Conservation (phyloP, 2,888 invertebrate genomes). For the Toxonevra muliebris region DNA sequence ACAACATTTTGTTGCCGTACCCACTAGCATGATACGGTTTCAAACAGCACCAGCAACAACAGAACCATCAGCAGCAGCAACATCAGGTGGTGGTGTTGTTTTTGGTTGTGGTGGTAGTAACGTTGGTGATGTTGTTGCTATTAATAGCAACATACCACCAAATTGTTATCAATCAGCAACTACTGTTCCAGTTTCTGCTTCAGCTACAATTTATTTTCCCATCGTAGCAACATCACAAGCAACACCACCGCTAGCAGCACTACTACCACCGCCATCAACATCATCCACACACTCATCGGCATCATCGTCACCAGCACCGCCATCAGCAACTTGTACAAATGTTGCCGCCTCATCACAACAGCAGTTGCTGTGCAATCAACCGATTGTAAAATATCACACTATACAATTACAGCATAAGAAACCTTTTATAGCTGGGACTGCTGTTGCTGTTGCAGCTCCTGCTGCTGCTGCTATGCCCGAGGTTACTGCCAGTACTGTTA, state of each 20-base stretch:
- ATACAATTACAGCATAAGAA: constrained; percentile 58
- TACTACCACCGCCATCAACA: constrained; percentile 23
- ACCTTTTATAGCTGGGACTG: constrained; percentile 29
- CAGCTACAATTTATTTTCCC: constrained; percentile 64
- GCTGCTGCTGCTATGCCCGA: too few species aligned
- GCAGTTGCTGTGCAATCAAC: constrained; percentile 51
- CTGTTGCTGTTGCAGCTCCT: constrained; percentile 39
- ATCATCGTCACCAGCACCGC: constrained; percentile 26
- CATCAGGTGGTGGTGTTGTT: constrained; percentile 38
- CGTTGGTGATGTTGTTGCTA: constrained; percentile 35
- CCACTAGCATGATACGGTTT: constrained; percentile 56
- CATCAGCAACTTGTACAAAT: constrained; percentile 19
- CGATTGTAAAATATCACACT: constrained; percentile 64
- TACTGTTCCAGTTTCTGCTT: constrained; percentile 44
- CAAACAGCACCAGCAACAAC: constrained; percentile 42
- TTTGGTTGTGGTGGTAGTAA: constrained; percentile 35
- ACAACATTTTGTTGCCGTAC: constrained; percentile 58
- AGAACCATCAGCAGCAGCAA: constrained; percentile 34
- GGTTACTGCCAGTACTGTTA: too few species aligned
- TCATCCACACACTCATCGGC: constrained; percentile 22
- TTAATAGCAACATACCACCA: constrained; percentile 42
- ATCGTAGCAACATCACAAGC: constrained; percentile 48
- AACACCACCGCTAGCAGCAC: constrained; percentile 29
- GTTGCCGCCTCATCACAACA: constrained; percentile 34
- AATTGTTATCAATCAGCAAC: constrained; percentile 54